Conservation (phyloP, 2,797 vertebrate species). For the Lutjanus argentimaculatus region DNA sequence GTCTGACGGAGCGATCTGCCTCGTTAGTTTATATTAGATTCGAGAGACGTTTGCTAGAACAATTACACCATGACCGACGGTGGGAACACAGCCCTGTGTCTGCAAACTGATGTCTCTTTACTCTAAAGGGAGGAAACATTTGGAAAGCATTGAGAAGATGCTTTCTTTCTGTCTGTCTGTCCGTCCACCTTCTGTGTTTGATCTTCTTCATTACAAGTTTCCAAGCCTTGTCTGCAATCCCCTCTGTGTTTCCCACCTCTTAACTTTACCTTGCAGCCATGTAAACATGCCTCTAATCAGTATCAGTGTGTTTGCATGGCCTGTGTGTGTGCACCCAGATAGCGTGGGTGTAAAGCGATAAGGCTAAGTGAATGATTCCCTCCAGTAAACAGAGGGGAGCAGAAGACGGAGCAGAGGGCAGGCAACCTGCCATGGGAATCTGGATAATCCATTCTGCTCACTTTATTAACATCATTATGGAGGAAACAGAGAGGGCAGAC, state of each 20-base stretch:
- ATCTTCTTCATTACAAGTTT: conserved; percentile 8
- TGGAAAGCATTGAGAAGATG: conserved; percentile 52
- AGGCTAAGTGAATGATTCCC: conserved; percentile 79
- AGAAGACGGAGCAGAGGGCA: conserved; percentile 65
- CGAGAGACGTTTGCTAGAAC: conserved; percentile 69
- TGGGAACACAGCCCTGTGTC: conserved; percentile 54
- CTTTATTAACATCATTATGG: conserved; percentile 78
- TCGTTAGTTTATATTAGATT: conserved; percentile 77
- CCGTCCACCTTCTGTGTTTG: conserved; percentile 18
- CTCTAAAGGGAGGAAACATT: conserved; percentile 46
- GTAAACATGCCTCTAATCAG: conserved; percentile 57
- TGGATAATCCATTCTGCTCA: conserved; percentile 77
- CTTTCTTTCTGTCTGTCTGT: conserved; percentile 3
- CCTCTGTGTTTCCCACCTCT: conserved; percentile 46
- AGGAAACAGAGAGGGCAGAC: conserved; percentile 46
- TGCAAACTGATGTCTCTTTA: conserved; percentile 30
- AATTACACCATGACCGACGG: conserved; percentile 54
- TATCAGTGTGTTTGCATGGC: conserved; percentile 45
- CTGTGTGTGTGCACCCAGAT: conserved; percentile 46
- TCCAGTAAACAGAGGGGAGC: conserved; percentile 65
- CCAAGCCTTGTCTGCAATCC: conserved; percentile 2
- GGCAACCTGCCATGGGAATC: conserved; percentile 77
- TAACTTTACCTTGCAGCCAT: conserved; percentile 36
- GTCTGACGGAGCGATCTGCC: conserved; percentile 72
- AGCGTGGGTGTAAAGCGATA: conserved; percentile 72